Evolutionary conservation across 64 coral and sea anemone genomes (phyloP), one percentile per base, ranked within the genome.

Genomic region (Montipora capricornis): DNA sequence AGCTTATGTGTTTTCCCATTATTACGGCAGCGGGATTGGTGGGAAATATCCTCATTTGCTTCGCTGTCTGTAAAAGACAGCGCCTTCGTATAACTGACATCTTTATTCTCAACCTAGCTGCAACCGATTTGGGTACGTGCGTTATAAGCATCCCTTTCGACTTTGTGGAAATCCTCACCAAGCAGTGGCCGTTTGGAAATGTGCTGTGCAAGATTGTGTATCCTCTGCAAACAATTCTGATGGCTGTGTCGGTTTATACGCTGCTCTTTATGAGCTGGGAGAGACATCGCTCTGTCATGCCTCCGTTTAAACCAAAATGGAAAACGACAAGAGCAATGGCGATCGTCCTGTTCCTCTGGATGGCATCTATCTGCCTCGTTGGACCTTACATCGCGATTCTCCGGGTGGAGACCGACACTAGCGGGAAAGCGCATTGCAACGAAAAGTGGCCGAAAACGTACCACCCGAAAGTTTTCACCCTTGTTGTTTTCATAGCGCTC

Each of bases 231-330:
- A 98, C 96, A 3, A 87, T 92, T n/a, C 29, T 98, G 20, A 81
- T 98, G 51, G 81, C 96, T 4, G 96, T 98, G 2, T 94, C 96
- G 1, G 96, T 98, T 0, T 98, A 98, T 15, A 98, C 96, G 13
- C n/a, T 98, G 22, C 68, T 98, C 3, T 95, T 93, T 24, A 95
- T 98, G 96, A 98, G 96, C 78, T 82, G 94, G 13, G 96, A 98
- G 64, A 84, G 96, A 22, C 75, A 93, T 55, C 87, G 96, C 50
- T 87, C 96, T 5, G 88, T 98, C 19, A 98, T 98, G n/a, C 84
- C 89, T 11, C 85, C 96, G 1, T 95, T 98, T 17, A 92, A 95
- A 20, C 96, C 96, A 5, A 94, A 95, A 88, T 76, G 95, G 20
- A 98, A 95, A 81, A 67, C 88, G 3, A 82, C 84, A 59, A 60